These are phyloP conservation scores for Osmerus mordax DNA, from an alignment of 2,113 vertebrate species.

Conservation along the genomic window DNA sequence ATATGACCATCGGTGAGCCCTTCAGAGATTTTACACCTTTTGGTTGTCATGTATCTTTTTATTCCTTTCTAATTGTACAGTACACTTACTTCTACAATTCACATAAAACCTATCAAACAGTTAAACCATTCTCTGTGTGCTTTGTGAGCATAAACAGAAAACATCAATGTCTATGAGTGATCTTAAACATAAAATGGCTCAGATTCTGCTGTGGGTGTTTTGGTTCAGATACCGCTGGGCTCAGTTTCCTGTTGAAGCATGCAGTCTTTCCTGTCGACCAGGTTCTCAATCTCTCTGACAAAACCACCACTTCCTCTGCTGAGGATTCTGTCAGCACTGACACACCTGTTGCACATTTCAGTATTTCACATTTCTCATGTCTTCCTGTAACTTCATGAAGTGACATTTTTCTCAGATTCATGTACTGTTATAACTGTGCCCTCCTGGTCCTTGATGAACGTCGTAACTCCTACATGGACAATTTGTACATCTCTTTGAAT, in stretches of 20 bases:
- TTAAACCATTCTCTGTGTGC: too few relatives aligned
- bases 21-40: too few relatives aligned
- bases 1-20: too few relatives aligned
- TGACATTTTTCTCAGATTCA: too few relatives aligned
- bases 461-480: too few relatives aligned
- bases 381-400: background rate
- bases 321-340: slow-evolving; percentile 21
- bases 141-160: too few relatives aligned
- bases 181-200: too few relatives aligned
- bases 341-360: slow-evolving; percentile 51
- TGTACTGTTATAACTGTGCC: too few relatives aligned
- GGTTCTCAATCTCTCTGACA: slow-evolving; percentile 14
- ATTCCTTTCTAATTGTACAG: background rate
- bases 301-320: slow-evolving; percentile 63
- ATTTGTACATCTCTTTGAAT: too few relatives aligned
- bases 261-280: slow-evolving; percentile 39
- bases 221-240: slow-evolving; percentile 1
- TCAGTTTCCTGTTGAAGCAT: slow-evolving; percentile 56
- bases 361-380: background rate
- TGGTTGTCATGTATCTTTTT: too few relatives aligned
- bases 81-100: background rate
- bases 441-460: too few relatives aligned
- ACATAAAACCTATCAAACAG: background rate
- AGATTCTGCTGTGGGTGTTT: slow-evolving; percentile 40
- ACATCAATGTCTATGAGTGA: background rate